Evolutionary conservation across 2,888 invertebrate genomes (phyloP).

Genomic region (Nomada ruficornis): DNA sequence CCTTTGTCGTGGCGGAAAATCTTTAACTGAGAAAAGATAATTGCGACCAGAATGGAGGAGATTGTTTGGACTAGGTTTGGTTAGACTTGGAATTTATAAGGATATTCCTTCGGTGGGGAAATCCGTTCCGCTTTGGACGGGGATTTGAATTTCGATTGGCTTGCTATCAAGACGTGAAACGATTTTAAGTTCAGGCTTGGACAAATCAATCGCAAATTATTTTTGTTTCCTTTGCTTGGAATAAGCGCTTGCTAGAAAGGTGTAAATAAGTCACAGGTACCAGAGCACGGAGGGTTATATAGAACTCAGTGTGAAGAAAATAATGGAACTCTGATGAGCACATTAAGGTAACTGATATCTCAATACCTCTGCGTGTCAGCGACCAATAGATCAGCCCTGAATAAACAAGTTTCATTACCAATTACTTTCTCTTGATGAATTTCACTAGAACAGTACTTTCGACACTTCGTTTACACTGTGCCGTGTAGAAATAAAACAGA

Average conservation of each 20-base stretch:
- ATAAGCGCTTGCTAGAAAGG: too few relatives aligned
- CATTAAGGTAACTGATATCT: background rate
- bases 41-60: background rate
- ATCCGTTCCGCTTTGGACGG: background rate
- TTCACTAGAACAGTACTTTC: background rate
- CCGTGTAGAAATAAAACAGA: too few relatives aligned
- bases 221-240: too few relatives aligned
- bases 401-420: background rate
- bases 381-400: background rate
- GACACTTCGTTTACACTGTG: too few relatives aligned
- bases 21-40: background rate
- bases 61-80: too few relatives aligned
- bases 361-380: background rate
- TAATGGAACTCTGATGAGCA: too few relatives aligned
- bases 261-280: too few relatives aligned
- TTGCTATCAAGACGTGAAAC: too few relatives aligned
- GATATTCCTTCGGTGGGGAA: background rate
- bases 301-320: too few relatives aligned
- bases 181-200: too few relatives aligned
- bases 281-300: too few relatives aligned
- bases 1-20: background rate
- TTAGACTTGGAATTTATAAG: conserved; percentile 1
- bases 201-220: too few relatives aligned
- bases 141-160: background rate
- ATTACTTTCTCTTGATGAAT: background rate